Evolutionary conservation across 2,113 vertebrate species (phyloP).

Genomic region (Emydura subglobosa): DNA sequence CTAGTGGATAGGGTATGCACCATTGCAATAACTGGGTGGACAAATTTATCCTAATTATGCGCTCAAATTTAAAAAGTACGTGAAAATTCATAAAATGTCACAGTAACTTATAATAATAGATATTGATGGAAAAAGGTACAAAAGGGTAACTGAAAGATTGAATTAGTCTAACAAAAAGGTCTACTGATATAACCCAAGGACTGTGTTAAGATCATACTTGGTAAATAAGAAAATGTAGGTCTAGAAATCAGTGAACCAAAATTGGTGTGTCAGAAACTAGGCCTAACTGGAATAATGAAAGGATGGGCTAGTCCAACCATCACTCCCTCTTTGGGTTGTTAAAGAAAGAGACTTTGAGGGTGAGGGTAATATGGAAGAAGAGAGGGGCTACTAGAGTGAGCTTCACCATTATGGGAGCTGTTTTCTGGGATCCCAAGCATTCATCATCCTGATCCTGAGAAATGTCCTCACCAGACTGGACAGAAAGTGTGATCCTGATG

Average conservation of each 20-base stretch:
- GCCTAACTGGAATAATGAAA: neutral
- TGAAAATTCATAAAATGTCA: neutral
- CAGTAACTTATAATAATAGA: neutral
- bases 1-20: neutral
- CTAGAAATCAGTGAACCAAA: neutral
- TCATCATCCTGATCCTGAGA: no score
- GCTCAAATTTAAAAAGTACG: neutral
- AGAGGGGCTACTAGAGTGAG: neutral
- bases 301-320: neutral
- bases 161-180: neutral
- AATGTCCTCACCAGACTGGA: no score
- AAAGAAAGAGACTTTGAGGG: no score
- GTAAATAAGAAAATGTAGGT: neutral
- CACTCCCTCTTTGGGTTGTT: neutral
- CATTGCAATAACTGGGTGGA: neutral
- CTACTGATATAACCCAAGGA: neutral
- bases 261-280: neutral
- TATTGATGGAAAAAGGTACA: neutral
- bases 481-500: no score
- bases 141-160: neutral
- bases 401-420: neutral
- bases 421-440: no score
- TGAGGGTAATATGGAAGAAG: neutral
- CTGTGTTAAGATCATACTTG: neutral
- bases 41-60: neutral